These are phyloP conservation scores for Melinaea marsaeus DNA, from an alignment of 2,888 invertebrate genomes.

Conservation along the genomic window DNA sequence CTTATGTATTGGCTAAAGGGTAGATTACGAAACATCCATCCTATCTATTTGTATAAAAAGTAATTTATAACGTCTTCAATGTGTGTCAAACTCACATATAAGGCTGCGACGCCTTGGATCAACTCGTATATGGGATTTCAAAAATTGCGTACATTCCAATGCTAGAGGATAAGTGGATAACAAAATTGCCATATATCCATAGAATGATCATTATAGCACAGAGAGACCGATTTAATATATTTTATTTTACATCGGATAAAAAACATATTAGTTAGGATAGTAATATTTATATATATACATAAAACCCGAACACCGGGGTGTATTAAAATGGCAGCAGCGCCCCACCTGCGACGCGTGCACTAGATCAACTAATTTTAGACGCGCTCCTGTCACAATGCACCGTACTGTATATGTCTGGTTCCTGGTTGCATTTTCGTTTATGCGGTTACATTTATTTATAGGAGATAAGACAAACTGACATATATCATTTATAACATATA, in stretches of 20 bases:
- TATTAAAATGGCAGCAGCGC: slow-evolving; percentile 53
- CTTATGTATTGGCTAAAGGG: slow-evolving; percentile 23
- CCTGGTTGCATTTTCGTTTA: slow-evolving; percentile 27
- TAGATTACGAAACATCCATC: slow-evolving; percentile 1
- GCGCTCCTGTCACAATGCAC: slow-evolving; percentile 61
- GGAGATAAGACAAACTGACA: too few species aligned
- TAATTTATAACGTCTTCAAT: neutral
- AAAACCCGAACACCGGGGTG: slow-evolving; percentile 45
- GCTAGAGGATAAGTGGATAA: neutral
- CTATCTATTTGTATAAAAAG: neutral
- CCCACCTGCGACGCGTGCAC: slow-evolving; percentile 71
- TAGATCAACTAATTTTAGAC: slow-evolving; percentile 65
- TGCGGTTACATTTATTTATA: too few species aligned
- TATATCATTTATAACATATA: too few species aligned
- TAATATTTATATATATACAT: slow-evolving; percentile 1
- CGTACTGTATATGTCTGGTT: slow-evolving; percentile 25
- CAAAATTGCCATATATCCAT: neutral
- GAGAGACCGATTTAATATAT: too few species aligned
- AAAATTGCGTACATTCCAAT: neutral
- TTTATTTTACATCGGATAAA: too few species aligned
- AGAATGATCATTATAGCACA: too few species aligned
- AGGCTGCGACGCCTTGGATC: neutral
- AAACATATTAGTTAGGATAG: too few species aligned
- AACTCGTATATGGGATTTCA: neutral
- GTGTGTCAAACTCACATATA: neutral